These are phyloP conservation scores for Macquaria australasica DNA, from an alignment of 2,113 vertebrate genomes.

Conservation along the genomic window DNA sequence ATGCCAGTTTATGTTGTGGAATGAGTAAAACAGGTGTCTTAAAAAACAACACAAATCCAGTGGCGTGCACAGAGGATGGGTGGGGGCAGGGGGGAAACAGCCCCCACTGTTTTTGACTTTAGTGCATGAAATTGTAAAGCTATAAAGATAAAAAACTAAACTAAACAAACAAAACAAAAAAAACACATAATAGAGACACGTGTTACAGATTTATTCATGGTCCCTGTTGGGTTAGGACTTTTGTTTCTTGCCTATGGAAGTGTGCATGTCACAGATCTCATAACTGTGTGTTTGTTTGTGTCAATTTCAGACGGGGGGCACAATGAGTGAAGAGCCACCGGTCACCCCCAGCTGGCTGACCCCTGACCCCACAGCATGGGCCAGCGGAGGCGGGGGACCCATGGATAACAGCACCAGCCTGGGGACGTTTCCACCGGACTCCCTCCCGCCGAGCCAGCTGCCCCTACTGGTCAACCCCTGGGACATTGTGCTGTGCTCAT, in stretches of 20 bases:
- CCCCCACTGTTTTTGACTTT: background rate
- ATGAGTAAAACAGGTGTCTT: slow-evolving; percentile 26
- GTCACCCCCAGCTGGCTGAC: slow-evolving; percentile 92
- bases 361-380: slow-evolving; percentile 88
- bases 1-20: background rate
- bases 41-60: background rate
- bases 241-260: background rate
- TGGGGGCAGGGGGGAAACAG: background rate
- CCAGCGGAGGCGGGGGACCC: slow-evolving; percentile 79
- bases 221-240: background rate
- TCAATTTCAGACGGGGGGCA: slow-evolving; percentile 86
- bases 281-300: slow-evolving; percentile 25
- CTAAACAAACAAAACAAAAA: too few relatives aligned
- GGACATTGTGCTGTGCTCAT: slow-evolving; percentile 97
- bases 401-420: slow-evolving; percentile 87
- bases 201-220: background rate
- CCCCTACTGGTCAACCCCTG: slow-evolving; percentile 94
- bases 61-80: background rate
- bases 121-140: background rate
- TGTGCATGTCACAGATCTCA: background rate
- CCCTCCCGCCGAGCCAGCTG: slow-evolving; percentile 79
- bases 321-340: slow-evolving; percentile 94
- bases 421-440: slow-evolving; percentile 84
- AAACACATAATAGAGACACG: background rate
- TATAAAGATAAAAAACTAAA: background rate